A percentile compares a stretch with the other conserved stretches of the same genome.
Conservation (phyloP, 2,797 vertebrate genomes). For the Aselliscus stoliczkanus region DNA sequence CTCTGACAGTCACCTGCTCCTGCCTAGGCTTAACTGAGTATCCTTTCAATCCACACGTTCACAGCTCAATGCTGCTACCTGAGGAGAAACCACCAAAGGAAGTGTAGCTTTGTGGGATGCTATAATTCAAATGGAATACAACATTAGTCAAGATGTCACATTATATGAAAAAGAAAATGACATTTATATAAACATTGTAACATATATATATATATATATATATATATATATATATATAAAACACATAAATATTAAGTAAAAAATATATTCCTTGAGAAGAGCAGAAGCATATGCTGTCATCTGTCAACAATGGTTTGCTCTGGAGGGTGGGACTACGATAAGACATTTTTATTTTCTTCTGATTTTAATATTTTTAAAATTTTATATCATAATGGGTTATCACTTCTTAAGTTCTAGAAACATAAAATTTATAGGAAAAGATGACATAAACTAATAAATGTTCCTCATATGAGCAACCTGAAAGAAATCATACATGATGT, state of each 20-base stretch:
- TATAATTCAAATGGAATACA: background rate
- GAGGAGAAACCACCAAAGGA: background rate
- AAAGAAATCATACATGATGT: background rate
- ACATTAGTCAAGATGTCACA: background rate
- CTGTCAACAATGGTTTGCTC: background rate
- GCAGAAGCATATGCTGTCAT: background rate
- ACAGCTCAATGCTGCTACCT: background rate
- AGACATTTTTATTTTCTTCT: background rate
- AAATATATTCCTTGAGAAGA: background rate
- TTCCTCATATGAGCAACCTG: background rate
- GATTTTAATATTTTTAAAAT: background rate
- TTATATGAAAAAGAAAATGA: background rate
- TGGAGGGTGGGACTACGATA: background rate
- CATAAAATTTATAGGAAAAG: background rate
- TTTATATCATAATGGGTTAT: constrained; percentile 16
- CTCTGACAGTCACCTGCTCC: background rate
- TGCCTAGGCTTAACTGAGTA: background rate
- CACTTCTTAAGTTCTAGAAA: background rate
- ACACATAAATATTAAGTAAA: background rate
- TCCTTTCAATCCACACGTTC: background rate
- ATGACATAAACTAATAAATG: background rate
- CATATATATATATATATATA: too few species aligned
- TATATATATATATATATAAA: too few species aligned
- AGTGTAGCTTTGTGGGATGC: background rate
- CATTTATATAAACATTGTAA: background rate